phyloP scores from a whole-genome alignment of 2,797 vertebrate genomes.

The Artibeus lituratus region DNA sequence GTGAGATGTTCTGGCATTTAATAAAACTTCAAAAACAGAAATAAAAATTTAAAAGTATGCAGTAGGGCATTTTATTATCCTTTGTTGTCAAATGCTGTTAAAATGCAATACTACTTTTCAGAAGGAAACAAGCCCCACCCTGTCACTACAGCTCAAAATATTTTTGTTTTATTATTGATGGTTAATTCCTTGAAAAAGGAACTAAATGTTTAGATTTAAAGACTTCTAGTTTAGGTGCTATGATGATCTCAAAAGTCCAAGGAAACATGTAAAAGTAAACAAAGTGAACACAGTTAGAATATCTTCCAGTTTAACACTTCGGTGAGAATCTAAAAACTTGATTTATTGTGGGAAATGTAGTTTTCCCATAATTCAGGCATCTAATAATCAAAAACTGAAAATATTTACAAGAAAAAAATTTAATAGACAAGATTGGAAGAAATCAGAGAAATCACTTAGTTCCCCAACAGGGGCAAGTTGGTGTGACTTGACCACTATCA shows the following conservation, averaged over 20 bases:
- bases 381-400: neutral
- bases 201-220: neutral
- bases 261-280: constrained; percentile 16
- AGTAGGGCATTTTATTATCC: neutral
- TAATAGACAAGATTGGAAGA: neutral
- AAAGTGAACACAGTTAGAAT: neutral
- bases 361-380: neutral
- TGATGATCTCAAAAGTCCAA: neutral
- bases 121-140: neutral
- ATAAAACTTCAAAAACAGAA: constrained; percentile 1
- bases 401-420: neutral
- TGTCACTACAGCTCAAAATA: constrained; percentile 17
- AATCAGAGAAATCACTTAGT: constrained; percentile 11
- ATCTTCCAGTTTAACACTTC: neutral
- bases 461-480: neutral
- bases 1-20: neutral
- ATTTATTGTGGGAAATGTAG: neutral
- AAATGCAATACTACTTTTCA: neutral
- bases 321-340: neutral
- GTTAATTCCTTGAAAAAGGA: constrained; percentile 37
- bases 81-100: constrained; percentile 31
- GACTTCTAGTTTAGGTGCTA: neutral
- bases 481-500: neutral
- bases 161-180: constrained; percentile 10
- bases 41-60: neutral